phyloP scores from a whole-genome alignment of 2,797 vertebrate genomes.

The Chelmon rostratus region DNA sequence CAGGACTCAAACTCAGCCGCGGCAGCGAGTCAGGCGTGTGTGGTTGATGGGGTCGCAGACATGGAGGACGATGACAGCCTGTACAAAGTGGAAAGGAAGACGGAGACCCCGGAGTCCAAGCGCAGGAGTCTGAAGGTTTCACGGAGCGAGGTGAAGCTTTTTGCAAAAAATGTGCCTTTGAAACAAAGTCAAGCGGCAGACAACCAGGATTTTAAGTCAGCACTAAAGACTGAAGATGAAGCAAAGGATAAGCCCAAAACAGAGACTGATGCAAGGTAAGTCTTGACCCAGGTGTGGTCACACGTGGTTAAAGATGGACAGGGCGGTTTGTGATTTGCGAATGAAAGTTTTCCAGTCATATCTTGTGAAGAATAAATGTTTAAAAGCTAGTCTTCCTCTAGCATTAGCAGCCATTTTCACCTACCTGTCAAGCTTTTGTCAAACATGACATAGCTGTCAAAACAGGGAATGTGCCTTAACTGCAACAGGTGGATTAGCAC shows the following conservation, averaged over 20 bases:
- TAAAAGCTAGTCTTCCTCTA: neutral
- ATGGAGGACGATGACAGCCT: slow-evolving; percentile 72
- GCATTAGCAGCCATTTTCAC: neutral
- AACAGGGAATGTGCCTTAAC: slow-evolving; percentile 27
- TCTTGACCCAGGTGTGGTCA: neutral
- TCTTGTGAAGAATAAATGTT: slow-evolving; percentile 17
- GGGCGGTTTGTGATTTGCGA: neutral
- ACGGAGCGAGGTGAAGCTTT: slow-evolving; percentile 79
- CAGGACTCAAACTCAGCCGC: slow-evolving; percentile 42
- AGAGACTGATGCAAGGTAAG: slow-evolving; percentile 67
- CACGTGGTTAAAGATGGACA: neutral
- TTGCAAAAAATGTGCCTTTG: slow-evolving; percentile 77
- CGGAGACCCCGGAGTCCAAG: slow-evolving; percentile 84
- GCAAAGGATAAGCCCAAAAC: slow-evolving; percentile 39
- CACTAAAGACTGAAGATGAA: slow-evolving; percentile 34
- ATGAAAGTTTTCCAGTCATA: neutral
- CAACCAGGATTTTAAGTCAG: slow-evolving; percentile 16
- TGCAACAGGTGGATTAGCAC: slow-evolving; percentile 37
- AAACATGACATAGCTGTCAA: slow-evolving; percentile 1
- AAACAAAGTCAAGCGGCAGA: slow-evolving; percentile 20
- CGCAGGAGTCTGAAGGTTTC: slow-evolving; percentile 84
- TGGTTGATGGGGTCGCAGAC: slow-evolving; percentile 33
- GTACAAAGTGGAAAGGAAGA: slow-evolving; percentile 79
- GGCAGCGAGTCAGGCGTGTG: slow-evolving; percentile 12
- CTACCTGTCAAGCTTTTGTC: slow-evolving; percentile 5